Conservation (phyloP, 2,888 invertebrate genomes). For the Dendrolimus houi region DNA sequence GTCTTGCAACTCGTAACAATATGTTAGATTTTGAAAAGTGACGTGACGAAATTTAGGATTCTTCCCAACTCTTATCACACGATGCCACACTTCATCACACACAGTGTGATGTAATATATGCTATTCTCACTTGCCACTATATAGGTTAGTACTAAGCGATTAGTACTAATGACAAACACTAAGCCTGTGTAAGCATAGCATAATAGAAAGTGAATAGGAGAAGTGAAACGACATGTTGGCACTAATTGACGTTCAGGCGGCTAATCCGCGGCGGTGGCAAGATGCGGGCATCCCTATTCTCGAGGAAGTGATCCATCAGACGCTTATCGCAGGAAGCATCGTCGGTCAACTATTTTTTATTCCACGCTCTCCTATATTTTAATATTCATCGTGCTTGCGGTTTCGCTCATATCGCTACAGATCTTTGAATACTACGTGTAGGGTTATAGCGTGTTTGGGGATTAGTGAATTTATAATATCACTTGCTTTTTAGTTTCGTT, state of each 20-base stretch:
- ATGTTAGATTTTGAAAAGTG: too few relatives aligned
- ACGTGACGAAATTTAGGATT: too few relatives aligned
- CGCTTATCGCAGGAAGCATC: constrained; percentile 61
- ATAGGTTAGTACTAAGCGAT: too few relatives aligned
- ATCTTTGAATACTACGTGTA: not conserved
- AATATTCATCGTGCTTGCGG: not conserved
- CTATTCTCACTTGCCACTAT: too few relatives aligned
- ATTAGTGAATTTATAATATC: not conserved
- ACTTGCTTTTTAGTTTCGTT: too few relatives aligned
- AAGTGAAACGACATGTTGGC: not conserved
- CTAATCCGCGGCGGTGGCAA: not conserved
- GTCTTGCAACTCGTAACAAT: too few relatives aligned
- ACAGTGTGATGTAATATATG: too few relatives aligned
- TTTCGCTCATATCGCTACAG: not conserved
- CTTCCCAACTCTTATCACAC: too few relatives aligned
- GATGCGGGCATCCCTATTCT: constrained; percentile 22
- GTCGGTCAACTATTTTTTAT: constrained; percentile 10
- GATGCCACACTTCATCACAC: too few relatives aligned
- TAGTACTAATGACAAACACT: too few relatives aligned
- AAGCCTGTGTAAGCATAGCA: too few relatives aligned
- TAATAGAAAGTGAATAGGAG: too few relatives aligned
- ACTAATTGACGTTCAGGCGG: not conserved
- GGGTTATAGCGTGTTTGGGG: not conserved
- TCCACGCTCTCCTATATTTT: not conserved
- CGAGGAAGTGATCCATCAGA: constrained; percentile 69